These are phyloP conservation scores for Aphidius gifuensis DNA, from an alignment of 1,140 invertebrate species.

Conservation along the genomic window DNA sequence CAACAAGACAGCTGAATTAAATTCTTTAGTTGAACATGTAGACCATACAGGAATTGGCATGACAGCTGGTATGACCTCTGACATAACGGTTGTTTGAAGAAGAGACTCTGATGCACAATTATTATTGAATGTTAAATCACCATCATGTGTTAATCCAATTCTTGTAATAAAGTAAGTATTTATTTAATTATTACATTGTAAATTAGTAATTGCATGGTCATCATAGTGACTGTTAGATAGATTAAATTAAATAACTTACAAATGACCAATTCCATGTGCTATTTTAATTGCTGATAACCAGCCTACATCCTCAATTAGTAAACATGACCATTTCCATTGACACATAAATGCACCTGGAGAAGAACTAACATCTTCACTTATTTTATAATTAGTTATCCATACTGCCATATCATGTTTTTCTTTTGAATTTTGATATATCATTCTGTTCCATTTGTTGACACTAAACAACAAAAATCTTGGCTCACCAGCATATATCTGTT, in stretches of 20 bases:
- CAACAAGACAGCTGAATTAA: background rate
- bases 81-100: conserved; percentile 9
- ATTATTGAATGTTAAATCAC: conserved; percentile 7
- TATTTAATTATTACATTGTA: too few species aligned
- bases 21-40: conserved; percentile 1
- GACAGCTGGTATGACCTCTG: conserved; percentile 2
- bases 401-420: conserved; percentile 14
- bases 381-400: conserved; percentile 9
- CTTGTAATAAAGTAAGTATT: background rate
- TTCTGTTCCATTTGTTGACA: conserved; percentile 12
- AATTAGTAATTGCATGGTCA: too few species aligned
- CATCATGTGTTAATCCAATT: conserved; percentile 14
- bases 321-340: conserved; percentile 9
- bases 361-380: background rate
- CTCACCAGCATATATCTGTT: background rate
- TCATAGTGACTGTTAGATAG: too few species aligned
- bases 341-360: conserved; percentile 8
- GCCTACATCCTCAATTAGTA: conserved; percentile 12
- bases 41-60: conserved; percentile 13
- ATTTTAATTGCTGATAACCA: conserved; percentile 14
- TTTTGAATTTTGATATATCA: background rate
- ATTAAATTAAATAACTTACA: background rate
- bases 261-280: conserved; percentile 14
- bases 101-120: conserved; percentile 9
- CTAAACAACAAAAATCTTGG: conserved; percentile 5